Evolutionary conservation across 92 coral and sea anemone species (phyloP).

Genomic region (Palythoa grandis): DNA sequence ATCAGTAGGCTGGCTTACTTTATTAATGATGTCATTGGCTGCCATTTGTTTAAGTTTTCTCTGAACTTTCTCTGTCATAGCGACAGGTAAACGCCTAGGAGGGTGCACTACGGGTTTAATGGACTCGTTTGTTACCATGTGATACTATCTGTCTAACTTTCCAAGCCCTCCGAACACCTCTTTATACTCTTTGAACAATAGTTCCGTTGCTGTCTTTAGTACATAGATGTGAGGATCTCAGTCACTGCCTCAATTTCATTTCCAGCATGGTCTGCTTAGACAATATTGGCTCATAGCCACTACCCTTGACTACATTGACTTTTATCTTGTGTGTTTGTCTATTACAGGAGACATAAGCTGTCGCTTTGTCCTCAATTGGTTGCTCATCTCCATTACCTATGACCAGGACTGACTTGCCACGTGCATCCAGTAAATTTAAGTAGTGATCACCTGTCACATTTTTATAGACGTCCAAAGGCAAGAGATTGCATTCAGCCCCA

Average conservation of each 20-base stretch:
- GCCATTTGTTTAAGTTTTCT: background rate
- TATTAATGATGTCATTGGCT: background rate
- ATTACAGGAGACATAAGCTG: slow-evolving; percentile 27
- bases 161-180: slow-evolving; percentile 56
- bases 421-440: slow-evolving; percentile 34
- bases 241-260: too few relatives aligned
- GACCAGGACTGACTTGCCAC: slow-evolving; percentile 51
- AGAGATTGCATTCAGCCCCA: slow-evolving; percentile 48
- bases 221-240: too few relatives aligned
- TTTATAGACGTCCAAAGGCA: slow-evolving; percentile 27
- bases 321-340: slow-evolving; percentile 46
- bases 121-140: slow-evolving; percentile 35
- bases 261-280: too few relatives aligned
- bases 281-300: slow-evolving; percentile 57
- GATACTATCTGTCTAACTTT: too few relatives aligned
- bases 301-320: slow-evolving; percentile 52
- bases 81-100: background rate
- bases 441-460: slow-evolving; percentile 47
- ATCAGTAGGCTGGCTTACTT: slow-evolving; percentile 30
- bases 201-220: background rate
- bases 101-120: slow-evolving; percentile 24
- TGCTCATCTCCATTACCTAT: slow-evolving; percentile 61
- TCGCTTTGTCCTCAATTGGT: slow-evolving; percentile 54
- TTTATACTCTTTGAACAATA: slow-evolving; percentile 4
- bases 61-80: background rate